Conservation (phyloP, 2,888 invertebrate genomes). For the Sthenelais limicola region DNA sequence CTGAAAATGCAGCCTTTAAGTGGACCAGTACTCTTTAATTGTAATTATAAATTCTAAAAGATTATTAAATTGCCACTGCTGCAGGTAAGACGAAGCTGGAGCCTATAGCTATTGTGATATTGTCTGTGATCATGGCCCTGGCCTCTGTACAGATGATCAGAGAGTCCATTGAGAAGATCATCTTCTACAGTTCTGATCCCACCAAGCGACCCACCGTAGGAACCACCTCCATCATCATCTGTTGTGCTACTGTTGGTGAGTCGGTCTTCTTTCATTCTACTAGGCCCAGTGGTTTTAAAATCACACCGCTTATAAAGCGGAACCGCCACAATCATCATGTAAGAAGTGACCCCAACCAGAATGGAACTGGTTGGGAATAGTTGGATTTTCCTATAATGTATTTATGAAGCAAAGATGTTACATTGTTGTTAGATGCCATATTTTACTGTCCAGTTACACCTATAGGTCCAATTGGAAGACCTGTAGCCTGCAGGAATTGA, state of each 20-base stretch:
- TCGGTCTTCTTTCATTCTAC: background rate
- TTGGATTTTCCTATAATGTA: background rate
- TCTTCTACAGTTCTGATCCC: conserved; percentile 46
- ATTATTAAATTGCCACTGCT: background rate
- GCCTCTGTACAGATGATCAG: conserved; percentile 69
- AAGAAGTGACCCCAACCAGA: no score
- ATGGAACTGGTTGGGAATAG: background rate
- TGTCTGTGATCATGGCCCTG: conserved; percentile 71
- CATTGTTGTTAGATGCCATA: no score
- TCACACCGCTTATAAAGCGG: no score
- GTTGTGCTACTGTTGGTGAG: conserved; percentile 64
- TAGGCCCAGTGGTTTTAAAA: background rate
- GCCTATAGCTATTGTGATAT: conserved; percentile 69
- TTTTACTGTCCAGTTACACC: no score
- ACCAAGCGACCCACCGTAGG: conserved; percentile 58
- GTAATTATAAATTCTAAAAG: background rate
- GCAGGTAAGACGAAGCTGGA: conserved; percentile 67
- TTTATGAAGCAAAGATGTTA: no score
- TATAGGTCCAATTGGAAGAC: no score
- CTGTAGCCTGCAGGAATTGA: no score
- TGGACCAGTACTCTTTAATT: no score
- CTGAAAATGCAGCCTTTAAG: no score
- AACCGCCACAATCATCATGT: background rate
- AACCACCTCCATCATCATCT: conserved; percentile 62
- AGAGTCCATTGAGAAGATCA: conserved; percentile 68